These are phyloP conservation scores for Galeopsomyia nigrocyanea DNA, from an alignment of 2,888 invertebrate species.

Conservation along the genomic window DNA sequence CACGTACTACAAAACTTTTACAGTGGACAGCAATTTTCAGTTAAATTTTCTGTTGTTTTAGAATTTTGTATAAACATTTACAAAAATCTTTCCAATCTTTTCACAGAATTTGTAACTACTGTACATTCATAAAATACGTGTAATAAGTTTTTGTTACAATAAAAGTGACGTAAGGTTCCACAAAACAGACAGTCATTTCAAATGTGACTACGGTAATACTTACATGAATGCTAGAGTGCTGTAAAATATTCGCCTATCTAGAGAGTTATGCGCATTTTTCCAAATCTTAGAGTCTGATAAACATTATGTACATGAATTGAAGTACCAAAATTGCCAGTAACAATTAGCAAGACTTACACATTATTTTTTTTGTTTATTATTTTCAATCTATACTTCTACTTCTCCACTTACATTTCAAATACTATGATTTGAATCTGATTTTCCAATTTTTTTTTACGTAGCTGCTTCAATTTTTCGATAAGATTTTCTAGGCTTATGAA, in stretches of 20 bases:
- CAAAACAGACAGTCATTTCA: slow-evolving; percentile 34
- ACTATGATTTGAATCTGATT: slow-evolving; percentile 29
- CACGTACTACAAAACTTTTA: slow-evolving; percentile 3
- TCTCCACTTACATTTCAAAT: slow-evolving; percentile 14
- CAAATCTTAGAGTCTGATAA: slow-evolving; percentile 21
- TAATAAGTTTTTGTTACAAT: slow-evolving; percentile 17
- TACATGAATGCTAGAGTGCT: slow-evolving; percentile 69
- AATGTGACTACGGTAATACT: slow-evolving; percentile 42
- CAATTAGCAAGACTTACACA: slow-evolving; percentile 37
- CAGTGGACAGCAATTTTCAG: too few relatives aligned
- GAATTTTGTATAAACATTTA: too few relatives aligned
- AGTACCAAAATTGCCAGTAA: slow-evolving; percentile 40
- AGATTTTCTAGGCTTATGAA: slow-evolving; percentile 30
- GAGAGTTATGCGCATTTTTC: slow-evolving; percentile 63
- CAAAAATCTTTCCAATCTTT: too few relatives aligned
- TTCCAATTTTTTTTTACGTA: slow-evolving; percentile 25
- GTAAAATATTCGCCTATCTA: slow-evolving; percentile 66
- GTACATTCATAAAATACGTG: slow-evolving; percentile 10
- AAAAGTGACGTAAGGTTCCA: slow-evolving; percentile 18
- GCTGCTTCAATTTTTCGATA: slow-evolving; percentile 27
- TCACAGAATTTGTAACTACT: not conserved
- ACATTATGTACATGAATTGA: slow-evolving; percentile 14
- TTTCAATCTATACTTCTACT: slow-evolving; percentile 15
- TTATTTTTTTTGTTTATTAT: not conserved
- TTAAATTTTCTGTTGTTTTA: too few relatives aligned